Evolutionary conservation across 2,888 invertebrate species (phyloP).

Genomic region (Malachius bipustulatus): DNA sequence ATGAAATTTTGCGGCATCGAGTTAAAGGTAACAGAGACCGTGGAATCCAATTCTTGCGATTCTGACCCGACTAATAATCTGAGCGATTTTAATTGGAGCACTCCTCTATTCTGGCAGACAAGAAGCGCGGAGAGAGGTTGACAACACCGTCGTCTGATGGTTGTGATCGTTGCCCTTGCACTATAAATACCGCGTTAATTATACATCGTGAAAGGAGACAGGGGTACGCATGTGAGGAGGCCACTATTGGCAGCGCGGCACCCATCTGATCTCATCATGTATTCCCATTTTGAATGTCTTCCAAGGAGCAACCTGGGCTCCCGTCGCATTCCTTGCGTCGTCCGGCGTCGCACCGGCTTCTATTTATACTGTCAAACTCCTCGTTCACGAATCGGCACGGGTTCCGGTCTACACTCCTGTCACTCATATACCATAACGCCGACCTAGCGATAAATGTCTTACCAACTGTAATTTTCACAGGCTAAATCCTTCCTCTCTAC

Average conservation of each 20-base stretch:
- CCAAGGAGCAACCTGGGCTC: conserved; percentile 34
- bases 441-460: not conserved
- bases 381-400: not conserved
- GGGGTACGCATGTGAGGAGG: conserved; percentile 30
- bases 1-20: too few relatives aligned
- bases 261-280: conserved; percentile 31
- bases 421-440: too few relatives aligned
- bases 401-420: not conserved
- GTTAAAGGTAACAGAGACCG: too few relatives aligned
- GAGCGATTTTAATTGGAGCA: too few relatives aligned
- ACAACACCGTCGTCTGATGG: not conserved
- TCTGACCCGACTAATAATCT: too few relatives aligned
- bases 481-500: too few relatives aligned
- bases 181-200: conserved; percentile 39
- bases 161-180: conserved; percentile 35
- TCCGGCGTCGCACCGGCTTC: not conserved
- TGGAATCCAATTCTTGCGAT: too few relatives aligned
- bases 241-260: conserved; percentile 35
- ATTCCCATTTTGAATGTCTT: conserved; percentile 36
- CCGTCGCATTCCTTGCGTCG: conserved; percentile 31
- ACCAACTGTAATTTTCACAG: not conserved
- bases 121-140: not conserved
- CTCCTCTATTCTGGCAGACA: too few relatives aligned
- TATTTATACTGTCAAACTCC: conserved; percentile 2
- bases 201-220: conserved; percentile 34